Conservation (phyloP, 2,888 invertebrate species). For the Nymphalis urticae region DNA sequence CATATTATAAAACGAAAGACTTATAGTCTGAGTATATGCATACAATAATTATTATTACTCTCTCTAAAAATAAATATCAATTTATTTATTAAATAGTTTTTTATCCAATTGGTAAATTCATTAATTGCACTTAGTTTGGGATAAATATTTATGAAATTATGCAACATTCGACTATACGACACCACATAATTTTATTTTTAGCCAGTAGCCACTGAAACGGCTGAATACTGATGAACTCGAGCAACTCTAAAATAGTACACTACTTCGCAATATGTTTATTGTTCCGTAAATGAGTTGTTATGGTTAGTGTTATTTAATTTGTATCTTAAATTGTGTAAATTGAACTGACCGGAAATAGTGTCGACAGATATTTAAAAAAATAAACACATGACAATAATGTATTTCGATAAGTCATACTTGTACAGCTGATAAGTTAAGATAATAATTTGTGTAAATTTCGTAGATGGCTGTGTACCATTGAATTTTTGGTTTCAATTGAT, state of each 20-base stretch:
- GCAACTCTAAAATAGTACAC: constrained; percentile 43
- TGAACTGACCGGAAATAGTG: not conserved
- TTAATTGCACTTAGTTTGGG: not conserved
- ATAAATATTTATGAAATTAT: not conserved
- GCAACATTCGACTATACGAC: not conserved
- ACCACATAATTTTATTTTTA: constrained; percentile 28
- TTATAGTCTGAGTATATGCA: too few relatives aligned
- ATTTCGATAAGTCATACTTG: not conserved
- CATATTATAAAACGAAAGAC: too few relatives aligned
- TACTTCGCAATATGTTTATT: constrained; percentile 52
- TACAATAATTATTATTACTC: too few relatives aligned
- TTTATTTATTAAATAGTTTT: not conserved
- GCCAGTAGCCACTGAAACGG: constrained; percentile 25
- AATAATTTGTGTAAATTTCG: constrained; percentile 23
- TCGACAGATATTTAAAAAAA: not conserved
- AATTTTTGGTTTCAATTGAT: constrained; percentile 50
- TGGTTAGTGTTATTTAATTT: constrained; percentile 47
- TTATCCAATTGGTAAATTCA: not conserved
- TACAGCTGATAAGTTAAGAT: constrained; percentile 23
- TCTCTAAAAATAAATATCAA: not conserved
- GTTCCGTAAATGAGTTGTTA: constrained; percentile 40
- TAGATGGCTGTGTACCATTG: constrained; percentile 46
- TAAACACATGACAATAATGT: too few relatives aligned
- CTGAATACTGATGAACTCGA: constrained; percentile 26
- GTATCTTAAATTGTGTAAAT: not conserved